A percentile compares a stretch with the other conserved stretches of the same genome.
These are phyloP conservation scores for Schizaphis graminum DNA, from an alignment of 2,888 invertebrate genomes.

Conservation along the genomic window DNA sequence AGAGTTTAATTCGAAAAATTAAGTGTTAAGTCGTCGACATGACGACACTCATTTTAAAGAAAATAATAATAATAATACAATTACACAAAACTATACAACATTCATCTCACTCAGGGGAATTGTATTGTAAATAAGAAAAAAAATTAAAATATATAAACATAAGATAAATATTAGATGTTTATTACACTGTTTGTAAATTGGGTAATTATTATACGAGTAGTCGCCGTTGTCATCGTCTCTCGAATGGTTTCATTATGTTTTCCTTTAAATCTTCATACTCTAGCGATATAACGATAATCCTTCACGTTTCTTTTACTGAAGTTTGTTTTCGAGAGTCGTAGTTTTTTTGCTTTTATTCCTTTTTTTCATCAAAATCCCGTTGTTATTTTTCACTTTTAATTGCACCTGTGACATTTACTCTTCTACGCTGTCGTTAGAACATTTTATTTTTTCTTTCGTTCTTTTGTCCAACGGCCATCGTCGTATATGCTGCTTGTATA, in stretches of 20 bases:
- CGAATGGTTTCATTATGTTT: conserved; percentile 11
- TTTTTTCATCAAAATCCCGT: neutral
- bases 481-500: neutral
- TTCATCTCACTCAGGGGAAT: neutral
- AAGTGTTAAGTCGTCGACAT: neutral
- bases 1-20: neutral
- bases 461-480: neutral
- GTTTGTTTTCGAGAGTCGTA: neutral
- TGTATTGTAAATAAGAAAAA: neutral
- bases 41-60: neutral
- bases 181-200: neutral
- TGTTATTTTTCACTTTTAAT: conserved; percentile 44
- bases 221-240: neutral
- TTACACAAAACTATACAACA: neutral
- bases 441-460: neutral
- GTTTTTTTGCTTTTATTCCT: neutral
- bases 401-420: neutral
- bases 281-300: neutral
- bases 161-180: conserved; percentile 20
- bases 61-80: neutral
- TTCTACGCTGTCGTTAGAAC: neutral
- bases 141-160: neutral
- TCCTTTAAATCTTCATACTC: conserved; percentile 7
- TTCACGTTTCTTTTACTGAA: conserved; percentile 6
- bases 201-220: neutral